phyloP scores from a whole-genome alignment of 2,797 vertebrate species.

The Geotrypetes seraphini region DNA sequence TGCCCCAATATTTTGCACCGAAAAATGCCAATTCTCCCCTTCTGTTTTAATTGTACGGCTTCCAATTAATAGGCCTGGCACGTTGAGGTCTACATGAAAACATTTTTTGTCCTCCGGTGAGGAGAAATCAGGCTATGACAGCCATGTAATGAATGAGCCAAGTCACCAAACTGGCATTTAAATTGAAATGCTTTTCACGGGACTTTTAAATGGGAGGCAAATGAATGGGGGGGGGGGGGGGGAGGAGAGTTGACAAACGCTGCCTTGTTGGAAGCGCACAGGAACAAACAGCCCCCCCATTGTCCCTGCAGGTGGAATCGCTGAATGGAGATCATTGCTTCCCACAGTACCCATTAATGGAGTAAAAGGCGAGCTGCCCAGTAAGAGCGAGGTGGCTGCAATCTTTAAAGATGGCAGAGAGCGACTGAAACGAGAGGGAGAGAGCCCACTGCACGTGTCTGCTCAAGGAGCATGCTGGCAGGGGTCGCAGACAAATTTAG shows the following conservation, averaged over 20 bases:
- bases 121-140: constrained; percentile 40
- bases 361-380: too few species aligned
- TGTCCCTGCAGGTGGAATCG: constrained; percentile 56
- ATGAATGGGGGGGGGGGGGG: constrained; percentile 43
- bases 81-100: constrained; percentile 45
- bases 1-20: too few species aligned
- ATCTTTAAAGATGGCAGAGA: too few species aligned
- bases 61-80: constrained; percentile 46
- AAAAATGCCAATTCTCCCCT: constrained; percentile 9
- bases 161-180: constrained; percentile 60
- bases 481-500: too few species aligned
- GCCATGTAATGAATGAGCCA: constrained; percentile 45
- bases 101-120: constrained; percentile 41
- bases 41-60: constrained; percentile 16
- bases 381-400: too few species aligned
- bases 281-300: constrained; percentile 47
- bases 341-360: too few species aligned
- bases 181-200: constrained; percentile 55
- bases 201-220: constrained; percentile 38
- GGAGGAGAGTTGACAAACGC: constrained; percentile 55
- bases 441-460: too few species aligned
- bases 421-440: too few species aligned
- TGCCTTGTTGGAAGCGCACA: constrained; percentile 47
- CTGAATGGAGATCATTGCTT: not conserved
- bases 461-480: too few species aligned